Base-by-base conservation (phyloP, 2,888 invertebrate species). In the Agriopis marginaria region DNA sequence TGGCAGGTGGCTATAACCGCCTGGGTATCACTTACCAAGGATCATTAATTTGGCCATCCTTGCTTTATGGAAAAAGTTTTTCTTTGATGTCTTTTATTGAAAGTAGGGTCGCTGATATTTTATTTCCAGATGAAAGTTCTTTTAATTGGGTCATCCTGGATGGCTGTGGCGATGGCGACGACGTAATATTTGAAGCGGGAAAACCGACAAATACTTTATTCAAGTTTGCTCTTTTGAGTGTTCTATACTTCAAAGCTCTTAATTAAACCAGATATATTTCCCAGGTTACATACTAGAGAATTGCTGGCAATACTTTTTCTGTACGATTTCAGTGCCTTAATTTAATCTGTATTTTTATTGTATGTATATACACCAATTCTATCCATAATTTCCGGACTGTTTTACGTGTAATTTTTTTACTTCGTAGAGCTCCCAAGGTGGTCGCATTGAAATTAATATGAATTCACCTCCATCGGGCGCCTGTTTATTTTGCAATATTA, bases 71-170 rank as follows among this genome's bases (percentile, higher is more conserved):
- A 59, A 60, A 66, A 70, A 70, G 39, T 70, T 70, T 70, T 32
- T 47, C 63, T 70, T 70, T 70, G 70, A 70, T 63, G 66, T 66
- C 63, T 66, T 66, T 63, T 59, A 66, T 70, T 70, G 66, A 66
- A 70, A 65, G 56, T 54, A 53, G 63, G 66, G 63, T 63, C 59
- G 49, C 51, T 44, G 47, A 65, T 69, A 65, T 69, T 68, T 70
- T 70, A 70, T 66, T 66, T 55, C 58, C 59, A 59, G 61, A 61
- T 49, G 60, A 58, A 69, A 66, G 59, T 66, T 66, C 40, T 53
- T 54, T 60, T 66, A 66, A 70, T 66, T 66, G 66, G 66, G 66
- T 53, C 47, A 54, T 45, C 60, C 17, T 55, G 64, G 63, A 53
- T 53, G 42, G 51, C 47, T 14, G 45, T 54, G 54, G 14, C 32